Conservation (phyloP, 1,140 invertebrate genomes). For the Pseudomyrmex gracilis region DNA sequence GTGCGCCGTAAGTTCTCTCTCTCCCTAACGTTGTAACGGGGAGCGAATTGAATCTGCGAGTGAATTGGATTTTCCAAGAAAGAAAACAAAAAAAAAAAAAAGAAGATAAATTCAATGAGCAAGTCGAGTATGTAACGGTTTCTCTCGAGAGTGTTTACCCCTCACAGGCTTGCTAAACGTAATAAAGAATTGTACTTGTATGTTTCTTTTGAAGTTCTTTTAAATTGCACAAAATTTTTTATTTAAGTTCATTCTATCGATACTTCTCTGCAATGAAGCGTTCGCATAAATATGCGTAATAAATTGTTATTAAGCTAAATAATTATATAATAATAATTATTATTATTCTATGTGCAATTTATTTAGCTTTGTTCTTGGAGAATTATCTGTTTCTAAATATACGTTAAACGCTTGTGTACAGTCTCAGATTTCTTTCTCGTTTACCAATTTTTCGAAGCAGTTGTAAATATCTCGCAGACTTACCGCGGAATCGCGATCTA, state of each 20-base stretch:
- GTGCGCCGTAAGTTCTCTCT: not conserved
- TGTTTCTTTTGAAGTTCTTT: no score
- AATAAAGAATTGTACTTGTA: no score
- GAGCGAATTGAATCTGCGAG: not conserved
- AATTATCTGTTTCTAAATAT: slow-evolving; percentile 29
- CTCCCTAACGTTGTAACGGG: not conserved
- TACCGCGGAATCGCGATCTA: not conserved
- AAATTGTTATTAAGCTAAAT: no score
- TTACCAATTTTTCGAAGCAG: slow-evolving; percentile 13
- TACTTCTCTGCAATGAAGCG: no score
- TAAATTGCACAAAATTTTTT: no score
- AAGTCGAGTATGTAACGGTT: not conserved
- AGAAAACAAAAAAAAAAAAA: not conserved
- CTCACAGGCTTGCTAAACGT: no score
- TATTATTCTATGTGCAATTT: no score
- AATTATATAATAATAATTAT: no score
- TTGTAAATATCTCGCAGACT: slow-evolving; percentile 40
- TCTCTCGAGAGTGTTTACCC: not conserved
- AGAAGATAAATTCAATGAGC: not conserved
- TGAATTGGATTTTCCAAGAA: slow-evolving; percentile 7
- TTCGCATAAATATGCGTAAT: no score
- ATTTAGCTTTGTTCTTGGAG: not conserved
- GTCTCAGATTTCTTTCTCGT: slow-evolving; percentile 26
- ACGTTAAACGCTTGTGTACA: not conserved
- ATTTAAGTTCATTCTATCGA: no score